Percentiles rank a stretch among this genome's conserved stretches.
Evolutionary conservation across 2,888 invertebrate species (phyloP).

Genomic region (Rotaria socialis): DNA sequence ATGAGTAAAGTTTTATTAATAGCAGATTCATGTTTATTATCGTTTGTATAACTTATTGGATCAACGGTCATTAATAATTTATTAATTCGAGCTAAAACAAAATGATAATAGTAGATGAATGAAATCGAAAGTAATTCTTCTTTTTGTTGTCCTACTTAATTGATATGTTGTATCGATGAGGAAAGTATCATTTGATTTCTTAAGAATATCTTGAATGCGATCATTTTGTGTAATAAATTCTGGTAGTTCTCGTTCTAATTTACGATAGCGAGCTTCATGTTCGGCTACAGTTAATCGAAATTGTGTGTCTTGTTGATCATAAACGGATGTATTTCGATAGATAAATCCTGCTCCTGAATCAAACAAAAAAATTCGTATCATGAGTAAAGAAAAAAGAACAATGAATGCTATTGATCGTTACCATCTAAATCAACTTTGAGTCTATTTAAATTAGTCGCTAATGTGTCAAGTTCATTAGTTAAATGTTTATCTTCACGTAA

Average conservation of each 20-base stretch:
- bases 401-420: background rate
- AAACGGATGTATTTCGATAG: background rate
- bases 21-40: constrained; percentile 10
- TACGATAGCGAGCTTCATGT: constrained; percentile 1
- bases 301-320: background rate
- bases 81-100: constrained; percentile 11
- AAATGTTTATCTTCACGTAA: constrained; percentile 27
- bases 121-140: background rate
- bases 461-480: constrained; percentile 1
- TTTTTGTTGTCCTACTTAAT: background rate
- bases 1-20: constrained; percentile 5
- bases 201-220: constrained; percentile 7
- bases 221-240: background rate
- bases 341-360: background rate
- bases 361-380: background rate
- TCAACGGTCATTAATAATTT: background rate
- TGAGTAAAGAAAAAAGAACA: background rate
- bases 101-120: background rate
- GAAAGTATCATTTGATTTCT: background rate
- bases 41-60: background rate
- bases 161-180: background rate
- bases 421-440: background rate
- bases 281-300: background rate
- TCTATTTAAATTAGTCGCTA: background rate
- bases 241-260: constrained; percentile 13